Evolutionary conservation across 2,888 invertebrate genomes (phyloP).

Genomic region (Cybosia mesomella): DNA sequence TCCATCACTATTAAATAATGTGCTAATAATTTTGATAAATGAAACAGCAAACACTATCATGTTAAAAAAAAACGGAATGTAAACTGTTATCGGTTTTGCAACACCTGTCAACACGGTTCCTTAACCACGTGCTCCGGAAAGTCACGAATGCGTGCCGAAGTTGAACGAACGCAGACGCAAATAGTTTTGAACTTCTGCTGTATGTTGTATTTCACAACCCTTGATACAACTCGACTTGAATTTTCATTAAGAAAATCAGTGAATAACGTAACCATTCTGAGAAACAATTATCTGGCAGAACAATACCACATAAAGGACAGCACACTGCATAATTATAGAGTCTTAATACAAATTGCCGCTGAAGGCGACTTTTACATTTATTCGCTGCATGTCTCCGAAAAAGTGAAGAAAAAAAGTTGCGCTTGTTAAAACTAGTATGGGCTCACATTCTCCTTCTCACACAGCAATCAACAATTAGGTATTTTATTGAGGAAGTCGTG

Average conservation of each 20-base stretch:
- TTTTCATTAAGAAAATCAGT: conserved; percentile 29
- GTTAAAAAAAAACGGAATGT: conserved; percentile 32
- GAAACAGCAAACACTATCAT: conserved; percentile 15
- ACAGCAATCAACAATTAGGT: conserved; percentile 58
- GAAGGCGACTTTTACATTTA: conserved; percentile 22
- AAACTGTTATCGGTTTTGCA: conserved; percentile 52
- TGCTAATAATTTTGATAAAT: conserved; percentile 8
- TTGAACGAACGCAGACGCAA: conserved; percentile 72
- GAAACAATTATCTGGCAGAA: conserved; percentile 29
- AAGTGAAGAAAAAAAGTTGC: conserved; percentile 1
- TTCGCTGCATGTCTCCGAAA: conserved; percentile 28
- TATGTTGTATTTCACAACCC: conserved; percentile 60
- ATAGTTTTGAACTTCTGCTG: conserved; percentile 75
- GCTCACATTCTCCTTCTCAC: conserved; percentile 46
- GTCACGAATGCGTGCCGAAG: conserved; percentile 66
- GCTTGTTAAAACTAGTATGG: conserved; percentile 3
- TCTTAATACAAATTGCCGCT: conserved; percentile 8
- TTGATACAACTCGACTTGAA: conserved; percentile 34
- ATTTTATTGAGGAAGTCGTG: conserved; percentile 74
- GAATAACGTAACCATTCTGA: conserved; percentile 18
- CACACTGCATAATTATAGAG: conserved; percentile 4
- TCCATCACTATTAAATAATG: neutral
- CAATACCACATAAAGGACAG: conserved; percentile 33
- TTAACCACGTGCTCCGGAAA: conserved; percentile 77
- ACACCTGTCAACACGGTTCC: conserved; percentile 65